Conservation (phyloP, 2,888 invertebrate species). For the Dasysyrphus tricinctus region DNA sequence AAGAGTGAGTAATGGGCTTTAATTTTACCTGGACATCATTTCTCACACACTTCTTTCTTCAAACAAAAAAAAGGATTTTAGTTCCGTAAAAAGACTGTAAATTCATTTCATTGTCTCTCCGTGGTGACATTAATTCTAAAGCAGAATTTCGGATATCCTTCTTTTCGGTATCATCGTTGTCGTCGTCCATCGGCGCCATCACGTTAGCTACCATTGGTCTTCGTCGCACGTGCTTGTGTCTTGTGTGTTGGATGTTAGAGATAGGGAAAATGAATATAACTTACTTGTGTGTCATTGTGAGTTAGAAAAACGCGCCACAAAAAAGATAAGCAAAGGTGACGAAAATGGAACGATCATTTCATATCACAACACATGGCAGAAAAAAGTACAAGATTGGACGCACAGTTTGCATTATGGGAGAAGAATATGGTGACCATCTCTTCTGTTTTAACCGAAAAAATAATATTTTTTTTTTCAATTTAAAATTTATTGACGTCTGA, state of each 20-base stretch:
- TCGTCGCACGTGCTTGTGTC: background rate
- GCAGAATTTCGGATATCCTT: constrained; percentile 44
- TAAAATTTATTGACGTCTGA: too few species aligned
- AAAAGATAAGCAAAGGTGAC: background rate
- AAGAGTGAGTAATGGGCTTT: constrained; percentile 50
- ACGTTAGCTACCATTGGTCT: background rate
- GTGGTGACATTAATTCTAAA: constrained; percentile 40
- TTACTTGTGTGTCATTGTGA: background rate
- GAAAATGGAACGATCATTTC: background rate
- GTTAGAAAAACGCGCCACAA: too few species aligned
- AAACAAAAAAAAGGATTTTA: constrained; percentile 4
- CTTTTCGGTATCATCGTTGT: constrained; percentile 9
- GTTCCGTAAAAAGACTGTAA: constrained; percentile 24
- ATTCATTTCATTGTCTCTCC: constrained; percentile 36
- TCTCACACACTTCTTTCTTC: background rate
- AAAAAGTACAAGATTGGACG: background rate
- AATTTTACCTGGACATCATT: constrained; percentile 59
- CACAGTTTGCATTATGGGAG: background rate
- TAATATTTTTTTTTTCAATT: too few species aligned
- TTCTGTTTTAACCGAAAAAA: too few species aligned
- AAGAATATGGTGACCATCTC: too few species aligned
- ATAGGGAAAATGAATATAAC: background rate
- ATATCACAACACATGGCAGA: background rate
- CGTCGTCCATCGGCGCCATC: background rate
- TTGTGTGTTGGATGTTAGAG: background rate